These are phyloP conservation scores for Drosophila mauritiana DNA, from an alignment of 1,140 invertebrate species.

Conservation along the genomic window DNA sequence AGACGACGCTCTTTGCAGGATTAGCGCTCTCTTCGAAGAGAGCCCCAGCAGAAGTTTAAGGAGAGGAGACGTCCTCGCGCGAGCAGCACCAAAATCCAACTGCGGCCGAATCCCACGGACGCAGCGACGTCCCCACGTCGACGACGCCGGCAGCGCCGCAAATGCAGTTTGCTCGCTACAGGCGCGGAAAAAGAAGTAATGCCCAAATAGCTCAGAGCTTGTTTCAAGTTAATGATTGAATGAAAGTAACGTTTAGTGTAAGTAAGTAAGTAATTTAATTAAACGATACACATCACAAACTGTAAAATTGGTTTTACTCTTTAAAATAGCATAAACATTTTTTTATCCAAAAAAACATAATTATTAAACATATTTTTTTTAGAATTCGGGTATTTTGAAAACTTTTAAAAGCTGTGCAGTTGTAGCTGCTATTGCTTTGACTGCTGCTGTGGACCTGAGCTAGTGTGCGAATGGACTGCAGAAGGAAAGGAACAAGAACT, in stretches of 20 bases:
- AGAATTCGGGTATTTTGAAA: too few species aligned
- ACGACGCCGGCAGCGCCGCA: slow-evolving; percentile 21
- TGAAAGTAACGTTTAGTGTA: too few species aligned
- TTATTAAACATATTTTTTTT: too few species aligned
- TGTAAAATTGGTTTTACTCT: too few species aligned
- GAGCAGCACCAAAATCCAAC: slow-evolving; percentile 68
- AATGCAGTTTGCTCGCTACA: slow-evolving; percentile 41
- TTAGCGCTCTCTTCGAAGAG: slow-evolving; percentile 13
- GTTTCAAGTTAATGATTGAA: too few species aligned
- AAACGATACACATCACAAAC: too few species aligned
- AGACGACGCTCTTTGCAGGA: slow-evolving; percentile 4
- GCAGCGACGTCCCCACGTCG: slow-evolving; percentile 5
- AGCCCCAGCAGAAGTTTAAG: background rate
- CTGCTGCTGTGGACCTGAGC: slow-evolving; percentile 6
- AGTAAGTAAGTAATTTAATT: too few species aligned
- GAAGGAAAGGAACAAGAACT: slow-evolving; percentile 61
- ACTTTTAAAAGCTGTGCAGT: too few species aligned
- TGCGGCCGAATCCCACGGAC: slow-evolving; percentile 34
- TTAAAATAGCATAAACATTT: too few species aligned
- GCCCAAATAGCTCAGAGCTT: too few species aligned
- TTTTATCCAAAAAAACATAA: too few species aligned
- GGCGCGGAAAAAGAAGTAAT: background rate
- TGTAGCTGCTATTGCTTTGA: slow-evolving; percentile 1
- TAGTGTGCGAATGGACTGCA: slow-evolving; percentile 48
- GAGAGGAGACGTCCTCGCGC: slow-evolving; percentile 66